Conservation (phyloP, 2,113 vertebrate species). For the Toxotes chatareus region DNA sequence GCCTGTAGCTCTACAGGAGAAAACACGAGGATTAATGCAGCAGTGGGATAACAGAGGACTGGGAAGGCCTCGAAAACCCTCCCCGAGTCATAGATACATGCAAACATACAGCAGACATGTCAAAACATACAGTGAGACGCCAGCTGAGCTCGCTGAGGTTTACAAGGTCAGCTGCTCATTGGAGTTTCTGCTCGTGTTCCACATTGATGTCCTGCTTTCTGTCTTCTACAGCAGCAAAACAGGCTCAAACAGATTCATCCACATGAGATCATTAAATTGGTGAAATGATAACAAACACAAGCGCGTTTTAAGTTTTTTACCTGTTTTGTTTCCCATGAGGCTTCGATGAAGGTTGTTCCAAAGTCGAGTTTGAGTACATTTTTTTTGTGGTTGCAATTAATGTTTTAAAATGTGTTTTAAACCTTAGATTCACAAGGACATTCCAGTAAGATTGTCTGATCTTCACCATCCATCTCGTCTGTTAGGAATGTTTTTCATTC, state of each 20-base stretch:
- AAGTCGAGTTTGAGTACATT: not conserved
- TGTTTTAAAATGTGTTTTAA: not conserved
- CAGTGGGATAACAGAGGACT: constrained; percentile 12
- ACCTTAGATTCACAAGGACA: not conserved
- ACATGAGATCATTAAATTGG: not conserved
- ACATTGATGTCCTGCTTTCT: not conserved
- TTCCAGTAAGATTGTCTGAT: not conserved
- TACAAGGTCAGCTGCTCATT: not conserved
- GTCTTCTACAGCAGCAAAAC: not conserved
- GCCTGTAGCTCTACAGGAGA: constrained; percentile 29
- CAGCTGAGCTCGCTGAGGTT: constrained; percentile 15
- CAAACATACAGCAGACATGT: constrained; percentile 56
- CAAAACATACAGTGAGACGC: constrained; percentile 44
- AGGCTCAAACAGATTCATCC: not conserved
- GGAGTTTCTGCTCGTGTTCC: not conserved
- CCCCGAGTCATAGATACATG: constrained; percentile 58
- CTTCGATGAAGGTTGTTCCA: not conserved
- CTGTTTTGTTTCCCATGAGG: not conserved
- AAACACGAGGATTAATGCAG: constrained; percentile 46
- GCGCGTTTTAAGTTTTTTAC: not conserved
- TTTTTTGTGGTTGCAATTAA: not conserved
- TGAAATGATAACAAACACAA: not conserved
- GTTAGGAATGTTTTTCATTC: not conserved
- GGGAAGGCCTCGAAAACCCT: not conserved
- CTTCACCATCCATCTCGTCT: not conserved